Evolutionary conservation across 2,113 vertebrate genomes (phyloP).

Genomic region (Nematolebias whitei): DNA sequence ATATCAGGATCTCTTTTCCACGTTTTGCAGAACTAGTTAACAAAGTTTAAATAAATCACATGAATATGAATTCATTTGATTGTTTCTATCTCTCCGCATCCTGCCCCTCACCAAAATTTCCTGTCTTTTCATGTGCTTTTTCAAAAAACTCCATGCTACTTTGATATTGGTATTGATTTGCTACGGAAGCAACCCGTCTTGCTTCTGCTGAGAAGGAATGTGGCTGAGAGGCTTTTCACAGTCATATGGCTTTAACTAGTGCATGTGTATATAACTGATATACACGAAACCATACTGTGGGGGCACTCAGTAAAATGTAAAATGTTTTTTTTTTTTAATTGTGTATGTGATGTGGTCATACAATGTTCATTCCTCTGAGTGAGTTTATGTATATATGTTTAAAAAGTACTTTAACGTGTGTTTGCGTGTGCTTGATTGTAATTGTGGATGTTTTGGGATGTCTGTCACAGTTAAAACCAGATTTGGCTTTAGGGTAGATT

Average conservation of each 20-base stretch:
- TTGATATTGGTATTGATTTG: slow-evolving; percentile 50
- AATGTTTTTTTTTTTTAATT: slow-evolving; percentile 6
- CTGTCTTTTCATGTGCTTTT: slow-evolving; percentile 16
- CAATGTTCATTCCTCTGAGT: slow-evolving; percentile 2
- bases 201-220: slow-evolving; percentile 37
- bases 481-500: not conserved
- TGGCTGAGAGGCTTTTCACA: slow-evolving; percentile 13
- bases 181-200: slow-evolving; percentile 44
- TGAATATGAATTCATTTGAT: not conserved
- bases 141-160: slow-evolving; percentile 17
- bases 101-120: not conserved
- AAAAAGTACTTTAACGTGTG: not conserved
- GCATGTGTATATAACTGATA: slow-evolving; percentile 4
- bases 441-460: not conserved
- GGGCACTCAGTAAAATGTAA: slow-evolving; percentile 27
- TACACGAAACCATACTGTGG: slow-evolving; percentile 15
- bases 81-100: slow-evolving; percentile 2
- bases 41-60: not conserved
- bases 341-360: not conserved
- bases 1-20: too few species aligned
- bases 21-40: too few species aligned
- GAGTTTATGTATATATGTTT: slow-evolving; percentile 1
- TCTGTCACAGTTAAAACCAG: not conserved
- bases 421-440: not conserved
- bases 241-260: slow-evolving; percentile 40